Base-by-base conservation (phyloP, 1,140 invertebrate genomes). In the Aphaenogaster rudis region DNA sequence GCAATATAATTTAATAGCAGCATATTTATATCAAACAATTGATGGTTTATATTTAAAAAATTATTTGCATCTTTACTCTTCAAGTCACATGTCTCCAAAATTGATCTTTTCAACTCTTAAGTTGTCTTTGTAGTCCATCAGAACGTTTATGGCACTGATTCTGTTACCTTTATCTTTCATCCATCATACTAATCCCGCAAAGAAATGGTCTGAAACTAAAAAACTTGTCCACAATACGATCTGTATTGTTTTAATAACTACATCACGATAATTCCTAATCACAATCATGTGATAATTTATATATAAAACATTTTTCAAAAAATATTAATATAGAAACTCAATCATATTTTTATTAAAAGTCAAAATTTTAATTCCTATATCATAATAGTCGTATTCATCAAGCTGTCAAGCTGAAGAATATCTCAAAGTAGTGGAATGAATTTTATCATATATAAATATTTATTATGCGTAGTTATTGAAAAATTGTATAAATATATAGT, bases 111-210 rank as follows among this genome's bases (percentile, higher is more conserved):
- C 13, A 45, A 59, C 8, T 54, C 11, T n/a, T 79, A 17, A 71
- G 57, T 57, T 54, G 11, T 57, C 9, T 76, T 72, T 59, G 48
- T 50, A 87, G 45, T 86, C 45, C 82, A 52, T 71, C 11, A 42
- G 21, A 74, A 80, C 33, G 15, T 63, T 80, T 78, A 88, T 88
- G 86, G 86, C 88, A 90, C 86, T 63, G 8, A 61, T 85, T 66
- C 21, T 42, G 11, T 79, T 66, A 64, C 33, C 28, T 28, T 36
- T 28, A 69, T 39, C 0, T 42, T 67, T 88, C 77, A 64, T 71
- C 63, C 77, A 64, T 71, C 63, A 42, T 52, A 50, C 5, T 57
- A 54, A 61, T 57, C 48, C 39, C 5, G 11, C 15, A 45, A 86
- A 86, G 33, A 86, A 57, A 76, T 54, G 33, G 50, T 69, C 45